Evolutionary conservation across 1,140 invertebrate genomes (phyloP).

Genomic region (Drosophila navojoa): DNA sequence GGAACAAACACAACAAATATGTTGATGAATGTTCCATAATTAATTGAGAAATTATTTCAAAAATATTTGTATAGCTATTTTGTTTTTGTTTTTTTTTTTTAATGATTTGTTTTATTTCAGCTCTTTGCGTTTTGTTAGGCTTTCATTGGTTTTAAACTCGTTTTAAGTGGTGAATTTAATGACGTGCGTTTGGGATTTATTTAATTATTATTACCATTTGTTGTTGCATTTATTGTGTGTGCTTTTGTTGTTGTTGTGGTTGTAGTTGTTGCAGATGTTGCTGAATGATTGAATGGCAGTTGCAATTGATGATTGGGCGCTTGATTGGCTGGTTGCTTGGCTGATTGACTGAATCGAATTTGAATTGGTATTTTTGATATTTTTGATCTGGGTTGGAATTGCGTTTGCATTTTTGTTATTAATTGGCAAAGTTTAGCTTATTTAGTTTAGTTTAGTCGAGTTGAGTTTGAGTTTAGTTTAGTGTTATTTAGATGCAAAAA

Average conservation of each 20-base stretch:
- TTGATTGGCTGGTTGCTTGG: slow-evolving; percentile 64
- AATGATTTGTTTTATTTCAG: too few species aligned
- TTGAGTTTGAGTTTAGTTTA: neutral
- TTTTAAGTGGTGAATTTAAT: slow-evolving; percentile 58
- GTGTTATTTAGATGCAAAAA: slow-evolving; percentile 29
- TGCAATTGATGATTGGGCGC: slow-evolving; percentile 71
- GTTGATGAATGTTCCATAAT: slow-evolving; percentile 82
- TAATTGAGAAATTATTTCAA: slow-evolving; percentile 59
- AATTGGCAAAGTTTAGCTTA: slow-evolving; percentile 29
- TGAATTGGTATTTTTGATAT: slow-evolving; percentile 44
- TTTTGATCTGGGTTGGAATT: slow-evolving; percentile 47
- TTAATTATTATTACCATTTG: slow-evolving; percentile 41
- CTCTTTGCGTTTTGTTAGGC: slow-evolving; percentile 20
- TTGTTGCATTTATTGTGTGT: slow-evolving; percentile 27
- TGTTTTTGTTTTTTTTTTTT: slow-evolving; percentile 18
- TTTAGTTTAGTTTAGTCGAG: slow-evolving; percentile 12
- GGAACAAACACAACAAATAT: slow-evolving; percentile 75
- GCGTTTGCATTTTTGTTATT: slow-evolving; percentile 58
- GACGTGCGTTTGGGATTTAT: slow-evolving; percentile 53
- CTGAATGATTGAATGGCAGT: slow-evolving; percentile 67
- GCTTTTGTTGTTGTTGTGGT: slow-evolving; percentile 11
- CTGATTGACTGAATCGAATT: slow-evolving; percentile 63
- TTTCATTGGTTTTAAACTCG: slow-evolving; percentile 20
- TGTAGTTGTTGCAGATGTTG: slow-evolving; percentile 31
- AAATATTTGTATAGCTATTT: slow-evolving; percentile 25